Conservation (phyloP, 2,888 invertebrate species). For the Altica lythri region DNA sequence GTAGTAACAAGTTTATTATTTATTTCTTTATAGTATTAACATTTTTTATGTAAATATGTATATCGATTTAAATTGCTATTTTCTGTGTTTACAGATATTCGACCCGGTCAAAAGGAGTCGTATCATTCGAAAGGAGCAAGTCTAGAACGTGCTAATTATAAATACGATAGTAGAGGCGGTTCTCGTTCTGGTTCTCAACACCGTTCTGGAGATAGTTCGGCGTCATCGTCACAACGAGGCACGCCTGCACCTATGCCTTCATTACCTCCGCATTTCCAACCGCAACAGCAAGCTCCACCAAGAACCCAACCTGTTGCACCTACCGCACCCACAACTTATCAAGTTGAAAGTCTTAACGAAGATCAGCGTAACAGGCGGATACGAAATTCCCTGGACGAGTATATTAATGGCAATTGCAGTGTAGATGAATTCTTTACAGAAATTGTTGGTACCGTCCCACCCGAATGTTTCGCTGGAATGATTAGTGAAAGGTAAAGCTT, state of each 20-base stretch:
- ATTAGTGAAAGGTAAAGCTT: slow-evolving; percentile 49
- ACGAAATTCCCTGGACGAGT: slow-evolving; percentile 53
- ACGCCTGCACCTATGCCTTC: slow-evolving; percentile 30
- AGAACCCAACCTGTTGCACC: slow-evolving; percentile 19
- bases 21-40: not conserved
- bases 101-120: slow-evolving; percentile 47
- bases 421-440: slow-evolving; percentile 50
- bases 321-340: slow-evolving; percentile 8
- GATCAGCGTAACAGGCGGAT: slow-evolving; percentile 49
- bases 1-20: not conserved
- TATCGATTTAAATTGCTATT: too few relatives aligned
- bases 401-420: slow-evolving; percentile 48
- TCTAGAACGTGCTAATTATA: slow-evolving; percentile 50
- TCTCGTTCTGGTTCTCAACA: slow-evolving; percentile 66
- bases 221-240: slow-evolving; percentile 34
- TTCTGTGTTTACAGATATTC: too few relatives aligned
- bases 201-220: slow-evolving; percentile 51
- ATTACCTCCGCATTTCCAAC: slow-evolving; percentile 22
- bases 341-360: slow-evolving; percentile 33
- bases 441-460: slow-evolving; percentile 46
- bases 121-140: slow-evolving; percentile 56
- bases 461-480: slow-evolving; percentile 42
- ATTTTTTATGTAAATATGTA: not conserved
- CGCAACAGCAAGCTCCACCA: slow-evolving; percentile 28
- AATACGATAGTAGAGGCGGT: slow-evolving; percentile 58